phyloP scores from a whole-genome alignment of 2,888 invertebrate genomes.

The Drosophila neoperkinsi region DNA sequence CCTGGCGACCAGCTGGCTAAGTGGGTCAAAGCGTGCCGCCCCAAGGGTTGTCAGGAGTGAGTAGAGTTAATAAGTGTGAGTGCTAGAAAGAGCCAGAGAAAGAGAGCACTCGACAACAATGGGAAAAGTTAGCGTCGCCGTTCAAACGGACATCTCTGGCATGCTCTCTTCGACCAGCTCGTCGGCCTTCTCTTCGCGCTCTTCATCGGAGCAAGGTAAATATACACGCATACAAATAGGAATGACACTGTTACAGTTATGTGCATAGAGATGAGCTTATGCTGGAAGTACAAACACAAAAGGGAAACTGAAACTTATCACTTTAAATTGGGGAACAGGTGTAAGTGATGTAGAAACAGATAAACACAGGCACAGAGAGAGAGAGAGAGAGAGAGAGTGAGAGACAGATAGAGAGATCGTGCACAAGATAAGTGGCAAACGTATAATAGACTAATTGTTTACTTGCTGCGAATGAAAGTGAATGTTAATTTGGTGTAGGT shows the following conservation, averaged over 20 bases:
- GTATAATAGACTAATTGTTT: conserved; percentile 49
- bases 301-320: conserved; percentile 31
- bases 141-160: conserved; percentile 84
- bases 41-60: conserved; percentile 37
- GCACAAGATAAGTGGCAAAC: conserved; percentile 58
- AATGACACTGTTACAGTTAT: conserved; percentile 32
- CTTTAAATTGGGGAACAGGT: conserved; percentile 59
- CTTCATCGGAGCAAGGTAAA: conserved; percentile 82
- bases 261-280: conserved; percentile 49
- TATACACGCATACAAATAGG: conserved; percentile 5
- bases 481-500: conserved; percentile 13
- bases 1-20: conserved; percentile 51
- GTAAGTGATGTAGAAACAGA: conserved; percentile 49
- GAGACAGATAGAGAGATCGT: conserved; percentile 28
- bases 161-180: conserved; percentile 76
- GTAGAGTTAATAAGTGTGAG: neutral
- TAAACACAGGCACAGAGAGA: neutral
- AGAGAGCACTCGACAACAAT: conserved; percentile 34
- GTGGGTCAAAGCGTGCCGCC: conserved; percentile 58
- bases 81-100: conserved; percentile 14
- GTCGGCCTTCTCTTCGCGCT: conserved; percentile 75
- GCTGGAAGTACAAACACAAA: conserved; percentile 36
- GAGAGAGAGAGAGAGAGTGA: neutral
- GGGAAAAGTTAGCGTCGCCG: conserved; percentile 82
- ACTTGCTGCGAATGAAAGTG: conserved; percentile 39